A percentile compares a stretch with the other conserved stretches of the same genome.
These are phyloP conservation scores for Halcyon chelicuti DNA, from an alignment of 2,797 vertebrate species.

Conservation along the genomic window DNA sequence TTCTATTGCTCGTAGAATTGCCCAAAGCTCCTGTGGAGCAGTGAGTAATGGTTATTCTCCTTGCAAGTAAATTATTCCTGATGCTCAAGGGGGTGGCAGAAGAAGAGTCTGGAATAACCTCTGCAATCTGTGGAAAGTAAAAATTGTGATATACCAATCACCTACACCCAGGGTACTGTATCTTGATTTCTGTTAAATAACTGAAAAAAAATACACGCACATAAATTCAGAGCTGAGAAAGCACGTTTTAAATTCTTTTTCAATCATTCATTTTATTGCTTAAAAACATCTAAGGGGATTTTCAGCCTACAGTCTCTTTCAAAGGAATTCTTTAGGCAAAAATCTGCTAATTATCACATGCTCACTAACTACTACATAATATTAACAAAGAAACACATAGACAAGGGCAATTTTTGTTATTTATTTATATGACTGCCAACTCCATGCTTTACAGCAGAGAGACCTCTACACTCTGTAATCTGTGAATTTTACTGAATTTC, in stretches of 20 bases:
- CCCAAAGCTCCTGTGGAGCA: background rate
- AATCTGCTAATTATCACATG: background rate
- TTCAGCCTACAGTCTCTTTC: background rate
- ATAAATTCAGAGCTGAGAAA: background rate
- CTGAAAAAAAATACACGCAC: background rate
- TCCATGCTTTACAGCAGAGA: background rate
- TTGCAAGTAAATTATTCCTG: background rate
- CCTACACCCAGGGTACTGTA: background rate
- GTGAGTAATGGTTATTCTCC: background rate
- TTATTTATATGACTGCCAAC: background rate
- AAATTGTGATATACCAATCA: background rate
- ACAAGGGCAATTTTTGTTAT: background rate
- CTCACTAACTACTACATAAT: background rate
- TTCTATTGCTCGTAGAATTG: background rate
- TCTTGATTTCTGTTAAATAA: background rate
- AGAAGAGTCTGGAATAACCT: background rate
- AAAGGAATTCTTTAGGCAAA: background rate
- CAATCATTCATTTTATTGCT: background rate
- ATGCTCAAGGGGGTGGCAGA: background rate
- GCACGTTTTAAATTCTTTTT: background rate
- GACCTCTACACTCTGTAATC: background rate
- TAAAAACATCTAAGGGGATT: background rate
- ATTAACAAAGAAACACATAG: background rate
- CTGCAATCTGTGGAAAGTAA: background rate
- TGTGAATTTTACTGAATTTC: background rate